phyloP scores from a whole-genome alignment of 2,888 invertebrate genomes.

The Cephus rjabovi region DNA sequence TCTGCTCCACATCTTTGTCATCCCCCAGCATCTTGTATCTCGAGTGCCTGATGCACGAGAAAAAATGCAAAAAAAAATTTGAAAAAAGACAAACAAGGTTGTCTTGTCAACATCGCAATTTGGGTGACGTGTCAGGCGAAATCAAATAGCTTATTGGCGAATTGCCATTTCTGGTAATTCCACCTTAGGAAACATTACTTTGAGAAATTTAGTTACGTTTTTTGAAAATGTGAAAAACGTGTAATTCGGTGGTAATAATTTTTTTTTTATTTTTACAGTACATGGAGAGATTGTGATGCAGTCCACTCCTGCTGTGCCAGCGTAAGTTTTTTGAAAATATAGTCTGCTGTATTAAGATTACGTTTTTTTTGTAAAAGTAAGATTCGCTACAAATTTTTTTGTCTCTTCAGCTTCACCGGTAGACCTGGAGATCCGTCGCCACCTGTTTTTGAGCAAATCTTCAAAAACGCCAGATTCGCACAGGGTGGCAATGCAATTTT shows the following conservation, averaged over 20 bases:
- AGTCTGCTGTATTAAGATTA: background rate
- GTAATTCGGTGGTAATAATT: constrained; percentile 10
- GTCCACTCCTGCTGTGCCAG: constrained; percentile 63
- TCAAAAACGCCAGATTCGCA: constrained; percentile 93
- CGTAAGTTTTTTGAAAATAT: constrained; percentile 48
- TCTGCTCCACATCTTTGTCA: background rate
- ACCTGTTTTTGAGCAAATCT: constrained; percentile 95
- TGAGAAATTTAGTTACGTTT: background rate
- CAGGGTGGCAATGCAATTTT: constrained; percentile 95
- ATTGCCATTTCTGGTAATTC: background rate
- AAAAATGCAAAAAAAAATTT: background rate
- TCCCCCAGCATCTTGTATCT: background rate
- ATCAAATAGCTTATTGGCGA: background rate
- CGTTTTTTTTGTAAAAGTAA: background rate
- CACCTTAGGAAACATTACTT: background rate
- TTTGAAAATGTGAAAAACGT: background rate
- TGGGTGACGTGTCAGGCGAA: background rate
- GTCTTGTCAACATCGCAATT: background rate
- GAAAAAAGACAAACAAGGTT: background rate
- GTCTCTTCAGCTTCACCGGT: constrained; percentile 53
- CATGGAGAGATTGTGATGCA: constrained; percentile 75
- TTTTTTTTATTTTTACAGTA: constrained; percentile 70
- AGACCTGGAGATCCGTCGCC: constrained; percentile 86
- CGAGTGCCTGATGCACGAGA: background rate
- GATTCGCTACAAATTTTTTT: background rate